A percentile compares a stretch with the other conserved stretches of the same genome.
Evolutionary conservation across 2,113 vertebrate genomes (phyloP).

Genomic region (Anhinga rufa): DNA sequence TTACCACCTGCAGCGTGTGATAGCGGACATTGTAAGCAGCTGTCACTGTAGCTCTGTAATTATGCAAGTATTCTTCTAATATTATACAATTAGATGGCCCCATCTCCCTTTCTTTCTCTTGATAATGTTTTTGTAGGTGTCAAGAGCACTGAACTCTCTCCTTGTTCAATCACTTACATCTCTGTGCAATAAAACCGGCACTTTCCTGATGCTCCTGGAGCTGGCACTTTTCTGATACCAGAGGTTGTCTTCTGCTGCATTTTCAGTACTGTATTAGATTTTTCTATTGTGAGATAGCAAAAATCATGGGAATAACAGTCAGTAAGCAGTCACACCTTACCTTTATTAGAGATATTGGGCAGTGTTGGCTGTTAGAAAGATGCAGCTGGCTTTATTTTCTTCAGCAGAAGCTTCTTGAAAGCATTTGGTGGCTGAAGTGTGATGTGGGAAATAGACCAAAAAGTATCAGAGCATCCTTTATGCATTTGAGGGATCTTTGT

Average conservation of each 20-base stretch:
- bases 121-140: conserved; percentile 54
- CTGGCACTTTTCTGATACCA: background rate
- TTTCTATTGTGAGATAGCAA: background rate
- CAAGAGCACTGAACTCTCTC: conserved; percentile 22
- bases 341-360: background rate
- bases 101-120: conserved; percentile 46
- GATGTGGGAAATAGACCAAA: background rate
- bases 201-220: background rate
- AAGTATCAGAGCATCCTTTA: background rate
- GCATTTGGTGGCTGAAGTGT: background rate
- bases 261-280: background rate
- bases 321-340: background rate
- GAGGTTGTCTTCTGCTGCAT: background rate
- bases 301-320: background rate
- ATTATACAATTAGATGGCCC: conserved; percentile 51
- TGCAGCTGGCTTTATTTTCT: background rate
- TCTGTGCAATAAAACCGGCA: background rate
- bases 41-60: conserved; percentile 55
- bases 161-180: background rate
- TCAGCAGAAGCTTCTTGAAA: background rate
- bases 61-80: conserved; percentile 54
- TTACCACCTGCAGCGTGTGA: conserved; percentile 19
- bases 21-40: conserved; percentile 10
- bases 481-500: background rate
- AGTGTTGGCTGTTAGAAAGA: background rate